Evolutionary conservation across 2,797 vertebrate genomes (phyloP), one percentile per base, ranked within the genome.

Genomic region (Alectoris magna): DNA sequence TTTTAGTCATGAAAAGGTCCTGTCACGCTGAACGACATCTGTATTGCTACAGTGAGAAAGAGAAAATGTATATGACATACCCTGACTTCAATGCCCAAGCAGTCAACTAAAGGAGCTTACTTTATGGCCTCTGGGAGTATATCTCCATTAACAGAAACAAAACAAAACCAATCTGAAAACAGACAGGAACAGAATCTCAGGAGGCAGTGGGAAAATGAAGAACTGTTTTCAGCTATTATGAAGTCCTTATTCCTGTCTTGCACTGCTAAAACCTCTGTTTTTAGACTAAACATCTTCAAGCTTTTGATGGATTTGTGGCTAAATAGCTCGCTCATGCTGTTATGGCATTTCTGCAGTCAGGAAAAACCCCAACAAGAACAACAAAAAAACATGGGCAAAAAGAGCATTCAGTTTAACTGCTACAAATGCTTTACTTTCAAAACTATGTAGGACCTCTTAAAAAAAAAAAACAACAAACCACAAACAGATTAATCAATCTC

Each of bases 141-240:
- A 87, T 43, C 18, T 76, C 64, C 34, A 31, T 79, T 77, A 93
- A 82, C 0, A 90, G 73, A 80, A 93, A 82, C 74, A 89, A 93
- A 17, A 9, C 29, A 73, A 92, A 94, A 66, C 10, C 58, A 10
- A 27, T 82, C 55, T 87, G 31, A 68, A 88, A 93, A 80, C 36
- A 82, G 58, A 56, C n/a, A 70, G 56, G 39, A 59, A 80, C 39
- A 84, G 58, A 87, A 86, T 81, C 29, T 56, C 36, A 48, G 46
- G 36, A 79, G 22, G 14, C 31, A 70, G 44, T 16, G 9, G 31
- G 26, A 92, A 93, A 79, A 5, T 5, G 34, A 75, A 81, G 34
- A 60, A 66, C 5, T 3, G 22, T 3, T 67, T 78, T 82, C 64
- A 68, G 39, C 31, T 73, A 2, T 46, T 81, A 55, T 41, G 26